phyloP scores from a whole-genome alignment of 2,113 vertebrate genomes.

The Pitta sordida region DNA sequence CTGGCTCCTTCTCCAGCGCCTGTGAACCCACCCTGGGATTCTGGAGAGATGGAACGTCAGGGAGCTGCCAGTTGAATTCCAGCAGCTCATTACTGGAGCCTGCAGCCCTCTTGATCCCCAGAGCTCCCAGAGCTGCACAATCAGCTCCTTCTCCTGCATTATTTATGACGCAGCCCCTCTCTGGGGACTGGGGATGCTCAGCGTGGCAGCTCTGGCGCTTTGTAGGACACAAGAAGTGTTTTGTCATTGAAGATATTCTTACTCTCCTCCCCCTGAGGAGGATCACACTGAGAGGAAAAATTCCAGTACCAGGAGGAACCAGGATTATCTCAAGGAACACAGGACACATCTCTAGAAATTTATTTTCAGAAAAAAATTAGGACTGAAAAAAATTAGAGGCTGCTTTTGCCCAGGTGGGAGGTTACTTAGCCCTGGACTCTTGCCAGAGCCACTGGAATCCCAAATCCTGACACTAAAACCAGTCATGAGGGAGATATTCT shows the following conservation, averaged over 20 bases:
- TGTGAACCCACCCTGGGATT: accelerated
- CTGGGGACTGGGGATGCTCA: neutral
- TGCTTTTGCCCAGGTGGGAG: neutral
- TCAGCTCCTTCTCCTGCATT: neutral
- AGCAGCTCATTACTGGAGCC: neutral
- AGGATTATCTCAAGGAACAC: neutral
- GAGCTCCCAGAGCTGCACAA: neutral
- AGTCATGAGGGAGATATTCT: accelerated
- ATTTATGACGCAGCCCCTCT: neutral
- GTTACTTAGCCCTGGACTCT: accelerated
- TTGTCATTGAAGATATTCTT: neutral
- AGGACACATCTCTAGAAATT: neutral
- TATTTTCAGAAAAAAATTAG: neutral
- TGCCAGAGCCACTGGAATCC: neutral
- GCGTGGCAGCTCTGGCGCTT: neutral
- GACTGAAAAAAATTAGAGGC: too few relatives aligned
- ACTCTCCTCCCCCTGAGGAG: neutral
- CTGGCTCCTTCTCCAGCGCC: neutral
- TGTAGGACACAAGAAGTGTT: conserved; percentile 9
- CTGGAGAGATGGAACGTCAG: accelerated
- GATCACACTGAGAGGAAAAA: neutral
- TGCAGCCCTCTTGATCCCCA: neutral
- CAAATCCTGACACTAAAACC: neutral
- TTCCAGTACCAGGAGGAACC: neutral
- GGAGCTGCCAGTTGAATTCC: neutral